Percentiles rank a stretch among this genome's conserved stretches.
Conservation (phyloP, 2,113 vertebrate genomes). For the Campylomormyrus tamandua region DNA sequence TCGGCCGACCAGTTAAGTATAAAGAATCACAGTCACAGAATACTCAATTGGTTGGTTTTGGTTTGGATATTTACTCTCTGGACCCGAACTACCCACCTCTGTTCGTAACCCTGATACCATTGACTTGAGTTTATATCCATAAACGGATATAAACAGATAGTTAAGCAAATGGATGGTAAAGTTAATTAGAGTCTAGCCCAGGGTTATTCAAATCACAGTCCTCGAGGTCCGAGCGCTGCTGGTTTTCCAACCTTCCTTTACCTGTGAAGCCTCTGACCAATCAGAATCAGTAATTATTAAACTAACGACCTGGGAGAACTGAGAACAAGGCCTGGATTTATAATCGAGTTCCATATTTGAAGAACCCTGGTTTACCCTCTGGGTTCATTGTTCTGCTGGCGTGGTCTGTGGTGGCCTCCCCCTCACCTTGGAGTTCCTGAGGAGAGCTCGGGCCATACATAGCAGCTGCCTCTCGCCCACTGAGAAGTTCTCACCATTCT, state of each 20-base stretch:
- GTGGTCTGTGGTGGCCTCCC: not conserved
- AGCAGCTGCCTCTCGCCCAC: slow-evolving; percentile 69
- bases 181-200: not conserved
- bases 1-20: not conserved
- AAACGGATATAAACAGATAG: not conserved
- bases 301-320: too few relatives aligned
- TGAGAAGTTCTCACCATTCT: slow-evolving; percentile 77
- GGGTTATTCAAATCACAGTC: too few relatives aligned
- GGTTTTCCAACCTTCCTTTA: too few relatives aligned
- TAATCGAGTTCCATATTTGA: too few relatives aligned
- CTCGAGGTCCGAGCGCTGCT: too few relatives aligned
- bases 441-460: slow-evolving; percentile 69
- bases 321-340: too few relatives aligned
- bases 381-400: not conserved
- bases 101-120: not conserved
- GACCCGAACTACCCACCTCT: not conserved
- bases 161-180: not conserved
- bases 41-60: not conserved
- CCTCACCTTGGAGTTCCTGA: slow-evolving; percentile 68
- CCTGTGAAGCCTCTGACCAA: too few relatives aligned
- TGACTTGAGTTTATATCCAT: not conserved
- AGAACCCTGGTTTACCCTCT: not conserved
- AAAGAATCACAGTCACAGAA: not conserved
- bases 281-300: too few relatives aligned
- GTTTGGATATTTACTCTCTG: not conserved